These are phyloP conservation scores for Adineta ricciae DNA, from an alignment of 2,888 invertebrate genomes.

Conservation along the genomic window DNA sequence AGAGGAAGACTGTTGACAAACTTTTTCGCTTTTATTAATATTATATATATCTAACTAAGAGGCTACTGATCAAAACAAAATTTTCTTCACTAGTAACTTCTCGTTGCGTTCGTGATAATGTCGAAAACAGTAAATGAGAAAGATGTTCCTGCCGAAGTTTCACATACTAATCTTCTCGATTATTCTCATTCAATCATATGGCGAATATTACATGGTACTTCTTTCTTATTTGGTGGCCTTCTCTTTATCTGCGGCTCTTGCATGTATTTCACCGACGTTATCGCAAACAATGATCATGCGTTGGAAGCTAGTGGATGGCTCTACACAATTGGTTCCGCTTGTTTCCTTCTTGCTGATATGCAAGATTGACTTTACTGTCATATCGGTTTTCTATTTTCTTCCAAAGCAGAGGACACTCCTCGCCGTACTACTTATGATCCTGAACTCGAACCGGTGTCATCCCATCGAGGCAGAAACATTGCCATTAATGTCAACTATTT, in stretches of 20 bases:
- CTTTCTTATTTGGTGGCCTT: background rate
- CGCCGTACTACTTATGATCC: background rate
- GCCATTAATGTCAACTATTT: background rate
- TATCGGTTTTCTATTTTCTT: background rate
- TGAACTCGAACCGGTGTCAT: no score
- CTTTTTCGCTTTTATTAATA: no score
- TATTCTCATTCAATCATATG: background rate
- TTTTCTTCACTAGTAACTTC: no score
- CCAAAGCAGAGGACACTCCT: no score
- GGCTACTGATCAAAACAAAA: no score
- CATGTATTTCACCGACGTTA: background rate
- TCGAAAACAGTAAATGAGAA: no score
- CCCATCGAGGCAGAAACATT: no score
- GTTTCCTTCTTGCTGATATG: background rate
- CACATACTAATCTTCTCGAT: background rate
- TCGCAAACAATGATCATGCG: background rate
- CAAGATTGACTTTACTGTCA: background rate
- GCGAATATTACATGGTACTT: background rate
- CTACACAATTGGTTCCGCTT: background rate
- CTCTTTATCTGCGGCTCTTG: background rate
- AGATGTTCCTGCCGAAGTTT: no score
- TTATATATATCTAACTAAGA: no score
- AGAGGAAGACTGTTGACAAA: no score
- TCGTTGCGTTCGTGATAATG: no score
- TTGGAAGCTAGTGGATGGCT: background rate